Evolutionary conservation across 2,888 invertebrate genomes (phyloP).

Genomic region (Drosophila pegasa): DNA sequence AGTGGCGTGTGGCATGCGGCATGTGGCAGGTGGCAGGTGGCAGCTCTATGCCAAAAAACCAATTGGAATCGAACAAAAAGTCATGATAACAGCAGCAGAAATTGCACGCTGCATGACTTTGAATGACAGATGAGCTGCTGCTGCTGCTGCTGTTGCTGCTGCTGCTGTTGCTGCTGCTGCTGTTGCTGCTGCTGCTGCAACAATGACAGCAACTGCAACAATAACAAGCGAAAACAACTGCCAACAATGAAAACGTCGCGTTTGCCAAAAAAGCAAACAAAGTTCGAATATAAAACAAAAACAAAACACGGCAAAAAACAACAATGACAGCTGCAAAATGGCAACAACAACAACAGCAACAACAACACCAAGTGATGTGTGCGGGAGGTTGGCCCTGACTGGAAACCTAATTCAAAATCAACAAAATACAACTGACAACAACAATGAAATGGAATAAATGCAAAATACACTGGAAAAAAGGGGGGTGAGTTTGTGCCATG

Average conservation of each 20-base stretch:
- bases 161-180: slow-evolving; percentile 44
- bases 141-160: slow-evolving; percentile 23
- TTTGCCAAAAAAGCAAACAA: slow-evolving; percentile 40
- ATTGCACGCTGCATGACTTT: slow-evolving; percentile 71
- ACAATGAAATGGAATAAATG: slow-evolving; percentile 38
- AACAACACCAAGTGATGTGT: slow-evolving; percentile 25
- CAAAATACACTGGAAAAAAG: slow-evolving; percentile 35
- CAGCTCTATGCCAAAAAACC: slow-evolving; percentile 41
- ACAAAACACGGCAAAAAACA: slow-evolving; percentile 42
- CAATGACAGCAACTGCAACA: slow-evolving; percentile 33
- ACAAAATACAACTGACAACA: slow-evolving; percentile 54
- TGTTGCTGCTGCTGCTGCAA: slow-evolving; percentile 12
- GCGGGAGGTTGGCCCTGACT: slow-evolving; percentile 39
- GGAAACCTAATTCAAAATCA: slow-evolving; percentile 76
- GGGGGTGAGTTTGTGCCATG: background rate
- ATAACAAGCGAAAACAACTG: slow-evolving; percentile 32
- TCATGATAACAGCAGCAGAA: slow-evolving; percentile 68
- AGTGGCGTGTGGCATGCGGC: slow-evolving; percentile 9
- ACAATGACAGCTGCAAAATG: slow-evolving; percentile 68
- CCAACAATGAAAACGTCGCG: slow-evolving; percentile 77
- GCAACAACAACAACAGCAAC: slow-evolving; percentile 33
- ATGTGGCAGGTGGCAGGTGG: slow-evolving; percentile 13
- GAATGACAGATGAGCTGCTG: slow-evolving; percentile 77
- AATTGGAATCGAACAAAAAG: slow-evolving; percentile 70
- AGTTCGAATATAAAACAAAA: slow-evolving; percentile 18